phyloP scores from a whole-genome alignment of 1,140 invertebrate species.

The Macrotrachela quadricornifera region DNA sequence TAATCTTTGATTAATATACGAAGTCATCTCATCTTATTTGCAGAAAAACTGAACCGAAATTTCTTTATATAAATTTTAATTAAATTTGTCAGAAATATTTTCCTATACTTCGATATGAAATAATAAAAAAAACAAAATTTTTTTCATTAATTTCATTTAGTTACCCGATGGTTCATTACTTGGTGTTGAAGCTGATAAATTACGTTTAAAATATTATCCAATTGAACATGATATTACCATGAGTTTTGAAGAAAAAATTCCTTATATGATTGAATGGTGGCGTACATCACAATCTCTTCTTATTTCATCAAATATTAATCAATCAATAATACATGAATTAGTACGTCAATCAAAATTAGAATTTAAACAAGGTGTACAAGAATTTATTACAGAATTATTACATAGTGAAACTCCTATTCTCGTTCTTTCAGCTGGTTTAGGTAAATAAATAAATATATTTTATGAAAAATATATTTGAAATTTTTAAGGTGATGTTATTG shows the following conservation, averaged over 20 bases:
- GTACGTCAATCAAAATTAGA: slow-evolving; percentile 26
- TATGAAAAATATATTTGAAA: too few species aligned
- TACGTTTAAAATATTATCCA: slow-evolving; percentile 47
- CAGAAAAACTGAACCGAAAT: too few species aligned
- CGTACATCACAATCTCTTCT: not conserved
- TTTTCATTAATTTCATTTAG: too few species aligned
- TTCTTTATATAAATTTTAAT: too few species aligned
- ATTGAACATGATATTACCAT: slow-evolving; percentile 62
- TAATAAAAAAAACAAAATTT: too few species aligned
- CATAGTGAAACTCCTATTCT: slow-evolving; percentile 51
- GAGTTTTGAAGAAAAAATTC: slow-evolving; percentile 49
- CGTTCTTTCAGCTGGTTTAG: slow-evolving; percentile 78
- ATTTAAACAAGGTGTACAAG: slow-evolving; percentile 22
- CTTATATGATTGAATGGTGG: slow-evolving; percentile 59
- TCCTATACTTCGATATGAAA: too few species aligned
- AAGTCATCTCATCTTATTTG: too few species aligned
- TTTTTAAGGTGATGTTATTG: slow-evolving; percentile 50
- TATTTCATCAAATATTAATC: not conserved
- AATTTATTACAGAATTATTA: not conserved
- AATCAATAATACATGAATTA: slow-evolving; percentile 18
- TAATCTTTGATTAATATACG: too few species aligned
- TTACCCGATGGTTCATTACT: slow-evolving; percentile 7
- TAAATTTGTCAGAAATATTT: too few species aligned
- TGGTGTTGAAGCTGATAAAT: not conserved
- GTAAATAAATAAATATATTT: too few species aligned